phyloP scores from a whole-genome alignment of 1,140 invertebrate species.

The Drosophila prosaltans region DNA sequence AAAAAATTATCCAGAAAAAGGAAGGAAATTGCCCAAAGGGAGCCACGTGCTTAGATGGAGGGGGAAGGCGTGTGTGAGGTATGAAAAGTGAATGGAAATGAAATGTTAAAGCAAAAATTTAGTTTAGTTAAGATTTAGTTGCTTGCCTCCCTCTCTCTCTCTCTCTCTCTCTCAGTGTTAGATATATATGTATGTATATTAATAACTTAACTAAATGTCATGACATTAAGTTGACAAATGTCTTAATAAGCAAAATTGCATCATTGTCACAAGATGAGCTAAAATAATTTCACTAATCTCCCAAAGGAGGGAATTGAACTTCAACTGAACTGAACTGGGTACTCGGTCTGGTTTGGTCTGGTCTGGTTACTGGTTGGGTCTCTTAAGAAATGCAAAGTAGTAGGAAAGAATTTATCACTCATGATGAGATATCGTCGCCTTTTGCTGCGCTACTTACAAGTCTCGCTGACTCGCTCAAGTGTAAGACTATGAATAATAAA shows the following conservation, averaged over 20 bases:
- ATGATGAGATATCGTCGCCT: constrained; percentile 31
- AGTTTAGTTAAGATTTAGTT: constrained; percentile 11
- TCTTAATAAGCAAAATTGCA: constrained; percentile 64
- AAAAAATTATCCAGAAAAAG: constrained; percentile 46
- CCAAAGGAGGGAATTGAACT: constrained; percentile 29
- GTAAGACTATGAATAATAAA: constrained; percentile 83
- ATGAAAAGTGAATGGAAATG: not conserved
- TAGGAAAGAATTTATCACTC: constrained; percentile 58
- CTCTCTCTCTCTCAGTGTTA: not conserved
- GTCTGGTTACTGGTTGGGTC: constrained; percentile 1
- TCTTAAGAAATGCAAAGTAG: constrained; percentile 59
- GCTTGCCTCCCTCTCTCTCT: not conserved
- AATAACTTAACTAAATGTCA: constrained; percentile 73
- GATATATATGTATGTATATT: constrained; percentile 38
- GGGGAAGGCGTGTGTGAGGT: constrained; percentile 28
- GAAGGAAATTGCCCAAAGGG: constrained; percentile 39
- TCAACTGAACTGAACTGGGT: not conserved
- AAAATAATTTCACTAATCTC: constrained; percentile 40
- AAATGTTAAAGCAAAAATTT: constrained; percentile 8
- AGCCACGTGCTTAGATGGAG: constrained; percentile 53
- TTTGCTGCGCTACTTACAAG: constrained; percentile 31
- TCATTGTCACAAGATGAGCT: constrained; percentile 44
- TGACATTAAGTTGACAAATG: constrained; percentile 70
- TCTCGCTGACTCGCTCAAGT: constrained; percentile 55
- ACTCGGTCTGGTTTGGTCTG: not conserved